phyloP scores from a whole-genome alignment of 2,113 vertebrate species.

The Protobothrops mucrosquamatus region DNA sequence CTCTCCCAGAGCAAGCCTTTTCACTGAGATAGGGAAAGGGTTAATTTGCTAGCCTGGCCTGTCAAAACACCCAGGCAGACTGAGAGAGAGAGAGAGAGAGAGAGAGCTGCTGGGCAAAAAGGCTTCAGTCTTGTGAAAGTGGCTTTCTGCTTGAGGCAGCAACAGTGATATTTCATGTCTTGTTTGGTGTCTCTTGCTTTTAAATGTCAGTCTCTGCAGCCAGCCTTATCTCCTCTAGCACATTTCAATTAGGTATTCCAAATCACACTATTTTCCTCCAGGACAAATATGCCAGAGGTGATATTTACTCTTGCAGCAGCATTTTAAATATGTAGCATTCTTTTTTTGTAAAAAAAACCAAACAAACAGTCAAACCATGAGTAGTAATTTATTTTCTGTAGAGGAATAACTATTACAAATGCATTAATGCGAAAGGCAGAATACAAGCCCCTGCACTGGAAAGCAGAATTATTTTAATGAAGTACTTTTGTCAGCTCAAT shows the following conservation, averaged over 20 bases:
- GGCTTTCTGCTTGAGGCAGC: conserved; percentile 65
- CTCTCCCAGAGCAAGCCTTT: conserved; percentile 14
- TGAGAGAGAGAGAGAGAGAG: background rate
- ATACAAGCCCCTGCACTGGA: conserved; percentile 32
- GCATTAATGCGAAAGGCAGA: conserved; percentile 38
- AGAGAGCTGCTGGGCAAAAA: conserved; percentile 30
- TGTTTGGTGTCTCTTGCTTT: conserved; percentile 66
- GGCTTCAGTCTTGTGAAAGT: conserved; percentile 52
- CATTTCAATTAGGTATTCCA: conserved; percentile 81
- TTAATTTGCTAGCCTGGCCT: conserved; percentile 38
- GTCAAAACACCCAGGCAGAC: background rate
- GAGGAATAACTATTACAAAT: conserved; percentile 49
- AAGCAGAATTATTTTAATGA: conserved; percentile 51
- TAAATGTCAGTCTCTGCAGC: conserved; percentile 75
- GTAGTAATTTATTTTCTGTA: conserved; percentile 35
- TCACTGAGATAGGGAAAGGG: conserved; percentile 21
- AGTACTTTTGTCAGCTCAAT: conserved; percentile 17
- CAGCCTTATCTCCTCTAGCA: conserved; percentile 74
- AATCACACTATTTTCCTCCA: conserved; percentile 66
- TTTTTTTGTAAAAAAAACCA: background rate
- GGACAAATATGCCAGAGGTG: conserved; percentile 72
- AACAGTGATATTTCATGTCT: conserved; percentile 73
- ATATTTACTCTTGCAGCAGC: conserved; percentile 70
- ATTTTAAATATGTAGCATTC: conserved; percentile 64
- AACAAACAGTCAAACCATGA: background rate